A percentile compares a stretch with the other conserved stretches of the same genome.
Evolutionary conservation across 2,113 vertebrate genomes (phyloP).

Genomic region (Psammodynastes pulverulentus): DNA sequence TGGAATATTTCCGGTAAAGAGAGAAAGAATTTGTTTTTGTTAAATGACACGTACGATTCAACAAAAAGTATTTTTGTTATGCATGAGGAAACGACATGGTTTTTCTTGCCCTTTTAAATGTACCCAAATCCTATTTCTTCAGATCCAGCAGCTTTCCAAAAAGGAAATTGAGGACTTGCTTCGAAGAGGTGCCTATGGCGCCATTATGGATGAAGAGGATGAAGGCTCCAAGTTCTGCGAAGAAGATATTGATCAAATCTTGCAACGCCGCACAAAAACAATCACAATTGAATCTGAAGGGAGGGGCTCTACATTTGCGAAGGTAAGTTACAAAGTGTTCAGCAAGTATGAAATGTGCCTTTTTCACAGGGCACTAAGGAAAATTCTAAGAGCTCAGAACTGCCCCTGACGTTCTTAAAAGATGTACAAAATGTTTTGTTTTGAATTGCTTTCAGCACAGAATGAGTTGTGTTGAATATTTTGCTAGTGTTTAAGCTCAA

Average conservation of each 20-base stretch:
- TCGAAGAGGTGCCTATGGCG: slow-evolving; percentile 92
- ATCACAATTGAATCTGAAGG: slow-evolving; percentile 98
- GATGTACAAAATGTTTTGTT: neutral
- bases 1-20: neutral
- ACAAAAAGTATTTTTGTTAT: neutral
- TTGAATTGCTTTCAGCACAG: neutral
- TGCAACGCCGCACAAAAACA: slow-evolving; percentile 95
- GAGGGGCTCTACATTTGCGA: slow-evolving; percentile 95
- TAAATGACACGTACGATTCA: neutral
- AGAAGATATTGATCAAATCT: slow-evolving; percentile 97
- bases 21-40: neutral
- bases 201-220: slow-evolving; percentile 98
- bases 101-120: neutral
- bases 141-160: slow-evolving; percentile 93
- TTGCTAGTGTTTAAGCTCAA: neutral
- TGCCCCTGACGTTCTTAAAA: neutral
- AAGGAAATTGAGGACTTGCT: slow-evolving; percentile 97
- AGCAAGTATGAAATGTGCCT: neutral
- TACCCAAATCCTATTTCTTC: slow-evolving; percentile 22
- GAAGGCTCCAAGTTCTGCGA: slow-evolving; percentile 99
- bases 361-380: neutral
- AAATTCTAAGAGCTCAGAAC: neutral
- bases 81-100: neutral
- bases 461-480: neutral
- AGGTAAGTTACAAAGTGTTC: slow-evolving; percentile 73